Evolutionary conservation across 92 coral and sea anemone species (phyloP).

Genomic region (Micromussa lordhowensis): DNA sequence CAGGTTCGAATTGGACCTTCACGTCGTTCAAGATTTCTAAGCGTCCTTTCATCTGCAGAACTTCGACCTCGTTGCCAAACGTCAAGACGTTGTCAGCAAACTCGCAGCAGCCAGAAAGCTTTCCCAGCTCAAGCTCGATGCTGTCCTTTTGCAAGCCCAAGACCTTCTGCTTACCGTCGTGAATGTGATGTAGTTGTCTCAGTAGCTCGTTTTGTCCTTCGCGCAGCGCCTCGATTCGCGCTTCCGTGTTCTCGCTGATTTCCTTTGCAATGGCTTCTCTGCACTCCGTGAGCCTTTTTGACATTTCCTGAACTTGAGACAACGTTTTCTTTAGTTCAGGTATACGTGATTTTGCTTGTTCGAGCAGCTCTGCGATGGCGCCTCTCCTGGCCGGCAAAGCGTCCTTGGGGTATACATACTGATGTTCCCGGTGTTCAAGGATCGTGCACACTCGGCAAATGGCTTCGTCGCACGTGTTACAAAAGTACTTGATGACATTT

Average conservation of each 20-base stretch:
- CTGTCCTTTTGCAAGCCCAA: conserved; percentile 94
- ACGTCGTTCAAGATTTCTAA: conserved; percentile 81
- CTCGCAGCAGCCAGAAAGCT: conserved; percentile 94
- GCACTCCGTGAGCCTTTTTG: conserved; percentile 89
- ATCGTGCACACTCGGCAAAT: conserved; percentile 98
- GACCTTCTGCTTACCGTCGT: conserved; percentile 91
- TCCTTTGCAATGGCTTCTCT: conserved; percentile 86
- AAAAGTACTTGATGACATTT: conserved; percentile 97
- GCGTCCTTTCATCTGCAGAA: conserved; percentile 92
- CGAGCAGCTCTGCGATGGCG: conserved; percentile 82
- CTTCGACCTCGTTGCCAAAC: conserved; percentile 94
- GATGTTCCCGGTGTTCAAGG: conserved; percentile 95
- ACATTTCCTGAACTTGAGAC: conserved; percentile 88
- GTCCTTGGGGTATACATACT: conserved; percentile 94
- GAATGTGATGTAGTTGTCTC: conserved; percentile 79
- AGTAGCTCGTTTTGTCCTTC: conserved; percentile 83
- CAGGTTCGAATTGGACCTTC: conserved; percentile 90
- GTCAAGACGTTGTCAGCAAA: conserved; percentile 95
- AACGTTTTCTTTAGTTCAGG: conserved; percentile 89
- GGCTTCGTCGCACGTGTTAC: conserved; percentile 96
- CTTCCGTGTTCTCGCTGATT: conserved; percentile 82
- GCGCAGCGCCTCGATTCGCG: conserved; percentile 77
- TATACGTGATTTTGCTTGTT: conserved; percentile 82
- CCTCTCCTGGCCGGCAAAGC: conserved; percentile 90
- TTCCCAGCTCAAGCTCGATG: conserved; percentile 95